Base-by-base conservation (phyloP, 1,140 invertebrate species). In the Mesaphorura yosii region DNA sequence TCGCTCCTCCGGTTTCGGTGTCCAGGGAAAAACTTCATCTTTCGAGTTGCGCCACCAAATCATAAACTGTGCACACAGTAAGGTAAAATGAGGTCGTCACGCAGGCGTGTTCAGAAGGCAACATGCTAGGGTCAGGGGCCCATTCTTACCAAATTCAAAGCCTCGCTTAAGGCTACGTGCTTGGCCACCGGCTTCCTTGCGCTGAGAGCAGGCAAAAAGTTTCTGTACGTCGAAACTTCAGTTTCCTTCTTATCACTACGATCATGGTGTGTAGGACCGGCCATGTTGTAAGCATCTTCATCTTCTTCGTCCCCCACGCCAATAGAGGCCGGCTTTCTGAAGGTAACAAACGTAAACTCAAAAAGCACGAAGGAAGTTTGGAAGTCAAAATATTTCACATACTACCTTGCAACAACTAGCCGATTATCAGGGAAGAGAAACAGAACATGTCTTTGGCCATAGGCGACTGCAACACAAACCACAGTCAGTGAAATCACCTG, bases 11-110 rank as follows among this genome's bases (percentile, higher is more conserved):
- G 58, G 50, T 14, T 55, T 55, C n/a, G 58, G 58, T 27, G 50
- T 60, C 58, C 58, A 60, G 1, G 58, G 58, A 29, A 60, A 60
- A 31, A 60, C 55, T n/a, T 60, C 58, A 37, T 60, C 51, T 42
- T 56, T 56, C 12, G 53, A 53, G 5, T 44, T 51, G 5, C 54
- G 46, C 58, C 58, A 60, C 58, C 58, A 60, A 15, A 60, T 41
- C 45, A 56, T 47, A 38, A 60, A 57, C 58, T 60, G 26, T 29
- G 38, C 14, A 48, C 42, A 48, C n/a, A n/a, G n/a, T n/a, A n/a
- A n/a, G n/a, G n/a, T n/a, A n/a, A n/a, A n/a, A n/a, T n/a, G n/a
- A n/a, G n/a, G n/a, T n/a, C n/a, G n/a, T n/a, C n/a, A n/a, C n/a
- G n/a, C n/a, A n/a, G n/a, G n/a, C n/a, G n/a, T n/a, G n/a, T n/a